Evolutionary conservation across 2,113 vertebrate genomes (phyloP).

Genomic region (Triplophysa dalaica): DNA sequence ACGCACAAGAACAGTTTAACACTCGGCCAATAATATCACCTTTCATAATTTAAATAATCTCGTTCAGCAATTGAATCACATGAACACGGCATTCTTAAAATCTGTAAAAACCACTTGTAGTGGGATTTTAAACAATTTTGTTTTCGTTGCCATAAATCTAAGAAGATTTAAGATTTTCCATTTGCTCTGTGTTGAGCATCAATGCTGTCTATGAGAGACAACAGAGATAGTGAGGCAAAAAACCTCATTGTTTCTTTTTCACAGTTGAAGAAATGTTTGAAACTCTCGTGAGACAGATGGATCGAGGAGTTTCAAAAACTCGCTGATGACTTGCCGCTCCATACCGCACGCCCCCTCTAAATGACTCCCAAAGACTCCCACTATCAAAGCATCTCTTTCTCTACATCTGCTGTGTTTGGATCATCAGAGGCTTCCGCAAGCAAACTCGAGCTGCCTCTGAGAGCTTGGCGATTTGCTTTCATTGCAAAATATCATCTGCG

Average conservation of each 20-base stretch:
- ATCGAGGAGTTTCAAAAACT: constrained; percentile 66
- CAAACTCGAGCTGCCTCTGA: constrained; percentile 7
- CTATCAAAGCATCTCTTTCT: constrained; percentile 39
- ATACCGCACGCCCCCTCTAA: constrained; percentile 61
- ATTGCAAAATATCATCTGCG: background rate
- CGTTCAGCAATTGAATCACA: no score
- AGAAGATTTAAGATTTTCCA: background rate
- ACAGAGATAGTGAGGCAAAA: background rate
- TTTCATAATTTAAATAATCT: background rate
- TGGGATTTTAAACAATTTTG: no score
- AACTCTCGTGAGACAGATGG: constrained; percentile 57
- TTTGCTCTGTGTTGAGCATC: constrained; percentile 1
- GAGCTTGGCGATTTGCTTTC: constrained; percentile 15
- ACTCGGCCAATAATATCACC: background rate
- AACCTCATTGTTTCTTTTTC: background rate
- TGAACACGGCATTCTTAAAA: no score
- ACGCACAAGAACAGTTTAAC: no score
- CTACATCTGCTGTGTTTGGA: constrained; percentile 41
- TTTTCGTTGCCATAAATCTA: background rate
- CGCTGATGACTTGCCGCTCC: constrained; percentile 64
- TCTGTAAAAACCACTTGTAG: no score
- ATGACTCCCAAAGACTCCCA: constrained; percentile 35
- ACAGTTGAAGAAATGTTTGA: constrained; percentile 5
- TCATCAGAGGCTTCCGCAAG: constrained; percentile 22
- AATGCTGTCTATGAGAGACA: background rate